phyloP scores from a whole-genome alignment of 2,797 vertebrate genomes.

The Halcyon leucocephala region DNA sequence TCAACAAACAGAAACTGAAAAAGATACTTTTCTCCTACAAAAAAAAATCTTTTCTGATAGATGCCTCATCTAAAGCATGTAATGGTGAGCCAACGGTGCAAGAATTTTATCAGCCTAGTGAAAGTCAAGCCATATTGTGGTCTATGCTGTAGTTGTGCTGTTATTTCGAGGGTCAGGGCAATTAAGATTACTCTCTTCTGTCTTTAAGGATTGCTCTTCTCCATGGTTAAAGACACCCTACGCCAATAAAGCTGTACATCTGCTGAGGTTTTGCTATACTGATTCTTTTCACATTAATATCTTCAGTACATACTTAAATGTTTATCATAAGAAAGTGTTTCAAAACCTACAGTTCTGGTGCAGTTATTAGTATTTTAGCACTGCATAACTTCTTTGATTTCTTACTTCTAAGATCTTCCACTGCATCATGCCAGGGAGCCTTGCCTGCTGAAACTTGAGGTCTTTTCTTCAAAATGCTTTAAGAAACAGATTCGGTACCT shows the following conservation, averaged over 20 bases:
- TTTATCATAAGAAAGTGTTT: not conserved
- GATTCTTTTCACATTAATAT: not conserved
- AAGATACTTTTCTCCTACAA: not conserved
- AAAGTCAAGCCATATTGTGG: not conserved
- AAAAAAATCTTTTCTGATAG: not conserved
- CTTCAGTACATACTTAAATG: not conserved
- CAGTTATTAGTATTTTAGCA: not conserved
- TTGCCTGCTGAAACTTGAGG: not conserved
- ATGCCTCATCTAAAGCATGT: not conserved
- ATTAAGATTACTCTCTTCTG: not conserved
- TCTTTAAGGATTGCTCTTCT: not conserved
- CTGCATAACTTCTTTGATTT: not conserved
- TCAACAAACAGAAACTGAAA: not conserved
- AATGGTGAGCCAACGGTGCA: not conserved
- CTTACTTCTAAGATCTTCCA: not conserved
- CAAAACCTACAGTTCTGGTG: not conserved
- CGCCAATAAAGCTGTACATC: not conserved
- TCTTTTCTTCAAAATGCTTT: not conserved
- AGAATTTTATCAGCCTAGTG: not conserved
- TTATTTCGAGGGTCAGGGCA: not conserved
- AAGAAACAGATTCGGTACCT: not conserved
- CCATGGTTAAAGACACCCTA: not conserved
- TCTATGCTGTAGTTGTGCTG: not conserved
- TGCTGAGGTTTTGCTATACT: not conserved
- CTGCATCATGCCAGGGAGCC: not conserved